Evolutionary conservation across 2,888 invertebrate genomes (phyloP).

Genomic region (Campoplex nolae): DNA sequence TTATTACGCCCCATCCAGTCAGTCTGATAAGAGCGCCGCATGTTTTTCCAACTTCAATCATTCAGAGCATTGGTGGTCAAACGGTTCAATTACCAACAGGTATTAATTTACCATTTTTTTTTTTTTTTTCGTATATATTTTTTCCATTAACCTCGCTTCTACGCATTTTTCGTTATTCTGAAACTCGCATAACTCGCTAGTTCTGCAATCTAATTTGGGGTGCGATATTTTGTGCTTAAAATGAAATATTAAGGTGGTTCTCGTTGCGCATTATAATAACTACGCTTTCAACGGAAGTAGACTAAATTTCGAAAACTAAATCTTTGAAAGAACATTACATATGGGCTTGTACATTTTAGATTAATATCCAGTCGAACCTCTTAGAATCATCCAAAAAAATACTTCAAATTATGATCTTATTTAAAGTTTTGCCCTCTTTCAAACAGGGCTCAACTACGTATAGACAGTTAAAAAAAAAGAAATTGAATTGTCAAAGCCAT

Average conservation of each 20-base stretch:
- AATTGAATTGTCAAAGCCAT: background rate
- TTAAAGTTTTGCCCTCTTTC: too few relatives aligned
- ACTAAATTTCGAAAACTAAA: background rate
- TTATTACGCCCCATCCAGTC: constrained; percentile 84
- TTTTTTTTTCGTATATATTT: background rate
- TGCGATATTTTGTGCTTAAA: background rate
- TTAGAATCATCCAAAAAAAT: background rate
- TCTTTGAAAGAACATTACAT: background rate
- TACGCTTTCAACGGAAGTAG: background rate
- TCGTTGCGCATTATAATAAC: background rate
- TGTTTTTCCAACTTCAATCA: constrained; percentile 88
- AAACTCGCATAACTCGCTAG: background rate
- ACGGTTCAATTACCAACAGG: constrained; percentile 90
- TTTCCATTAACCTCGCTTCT: background rate
- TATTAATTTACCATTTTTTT: constrained; percentile 70
- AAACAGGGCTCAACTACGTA: too few relatives aligned
- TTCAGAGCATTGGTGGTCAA: constrained; percentile 89
- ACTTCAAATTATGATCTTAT: background rate
- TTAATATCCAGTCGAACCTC: too few relatives aligned
- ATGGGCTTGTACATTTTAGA: background rate
- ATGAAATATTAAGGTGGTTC: background rate
- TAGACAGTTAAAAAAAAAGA: too few relatives aligned
- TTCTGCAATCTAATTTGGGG: too few relatives aligned
- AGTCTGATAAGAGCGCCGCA: constrained; percentile 90
- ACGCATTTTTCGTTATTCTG: background rate